Evolutionary conservation across 1,140 invertebrate genomes (phyloP).

Genomic region (Drosophila cardini): DNA sequence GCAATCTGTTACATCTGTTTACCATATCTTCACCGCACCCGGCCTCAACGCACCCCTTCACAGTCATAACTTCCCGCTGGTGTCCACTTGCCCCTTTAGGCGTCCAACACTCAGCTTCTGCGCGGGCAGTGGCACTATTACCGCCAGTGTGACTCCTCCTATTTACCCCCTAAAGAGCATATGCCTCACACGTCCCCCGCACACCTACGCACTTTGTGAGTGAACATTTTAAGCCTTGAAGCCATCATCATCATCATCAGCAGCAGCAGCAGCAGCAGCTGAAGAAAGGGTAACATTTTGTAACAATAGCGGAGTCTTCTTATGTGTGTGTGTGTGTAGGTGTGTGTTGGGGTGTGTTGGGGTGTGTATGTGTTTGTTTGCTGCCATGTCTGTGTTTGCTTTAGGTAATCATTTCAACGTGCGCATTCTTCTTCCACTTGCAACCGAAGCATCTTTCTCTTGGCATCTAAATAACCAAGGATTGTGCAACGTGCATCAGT

Average conservation of each 20-base stretch:
- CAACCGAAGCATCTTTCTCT: background rate
- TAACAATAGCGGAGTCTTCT: conserved; percentile 57
- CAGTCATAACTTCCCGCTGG: conserved; percentile 1
- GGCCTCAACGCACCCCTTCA: background rate
- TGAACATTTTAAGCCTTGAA: conserved; percentile 72
- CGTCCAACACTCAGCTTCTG: conserved; percentile 12
- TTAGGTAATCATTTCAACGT: conserved; percentile 77
- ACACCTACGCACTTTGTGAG: conserved; percentile 37
- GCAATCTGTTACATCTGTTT: conserved; percentile 15
- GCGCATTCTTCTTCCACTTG: conserved; percentile 40
- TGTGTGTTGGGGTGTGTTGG: conserved; percentile 21
- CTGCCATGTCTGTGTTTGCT: conserved; percentile 77
- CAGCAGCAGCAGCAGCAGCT: conserved; percentile 33
- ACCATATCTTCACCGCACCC: too few relatives aligned
- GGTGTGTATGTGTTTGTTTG: conserved; percentile 62
- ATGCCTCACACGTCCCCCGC: background rate
- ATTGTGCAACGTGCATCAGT: conserved; percentile 33
- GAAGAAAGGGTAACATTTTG: conserved; percentile 52
- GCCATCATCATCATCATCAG: conserved; percentile 57
- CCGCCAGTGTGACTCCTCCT: background rate
- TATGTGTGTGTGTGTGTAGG: conserved; percentile 11
- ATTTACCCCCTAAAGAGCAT: background rate
- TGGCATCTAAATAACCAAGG: conserved; percentile 27
- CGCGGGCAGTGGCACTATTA: background rate
- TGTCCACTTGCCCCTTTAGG: conserved; percentile 38